Evolutionary conservation across 35 echinoderm and acorn worm genomes (phyloP).

Genomic region (Nesometra sesokonis): DNA sequence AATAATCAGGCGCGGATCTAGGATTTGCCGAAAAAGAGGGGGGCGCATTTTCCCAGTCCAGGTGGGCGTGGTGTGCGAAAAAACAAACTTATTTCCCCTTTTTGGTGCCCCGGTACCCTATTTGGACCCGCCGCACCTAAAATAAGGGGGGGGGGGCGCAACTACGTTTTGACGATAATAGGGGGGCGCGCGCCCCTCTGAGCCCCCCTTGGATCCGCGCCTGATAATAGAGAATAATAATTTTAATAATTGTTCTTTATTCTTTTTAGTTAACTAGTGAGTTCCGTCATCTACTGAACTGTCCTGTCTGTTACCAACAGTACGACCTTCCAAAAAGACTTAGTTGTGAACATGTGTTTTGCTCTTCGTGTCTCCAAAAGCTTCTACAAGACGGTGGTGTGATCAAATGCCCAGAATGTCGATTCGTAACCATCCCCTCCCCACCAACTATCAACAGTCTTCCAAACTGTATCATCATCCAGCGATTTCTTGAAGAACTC

Average conservation of each 20-base stretch:
- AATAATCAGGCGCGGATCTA: too few species aligned
- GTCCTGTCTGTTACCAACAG: background rate
- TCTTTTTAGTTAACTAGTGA: background rate
- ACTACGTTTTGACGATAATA: too few species aligned
- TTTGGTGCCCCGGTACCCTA: too few species aligned
- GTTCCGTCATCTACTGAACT: background rate
- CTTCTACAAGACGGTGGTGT: background rate
- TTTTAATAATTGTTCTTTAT: background rate
- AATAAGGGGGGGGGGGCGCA: too few species aligned
- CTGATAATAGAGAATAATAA: too few species aligned
- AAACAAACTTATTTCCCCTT: too few species aligned
- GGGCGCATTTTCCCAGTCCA: too few species aligned
- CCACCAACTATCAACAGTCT: background rate
- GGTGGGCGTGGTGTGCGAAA: too few species aligned
- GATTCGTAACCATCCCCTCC: background rate
- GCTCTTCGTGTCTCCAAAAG: background rate
- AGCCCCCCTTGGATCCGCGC: too few species aligned
- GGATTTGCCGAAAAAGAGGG: too few species aligned
- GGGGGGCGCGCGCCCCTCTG: too few species aligned
- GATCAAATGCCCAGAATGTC: background rate
- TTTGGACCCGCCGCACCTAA: too few species aligned
- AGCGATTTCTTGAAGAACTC: background rate
- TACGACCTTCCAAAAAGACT: background rate
- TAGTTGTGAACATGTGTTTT: background rate
- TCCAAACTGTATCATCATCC: background rate